These are phyloP conservation scores for Corythornis madagascariensis DNA, from an alignment of 2,113 vertebrate species.

Conservation along the genomic window DNA sequence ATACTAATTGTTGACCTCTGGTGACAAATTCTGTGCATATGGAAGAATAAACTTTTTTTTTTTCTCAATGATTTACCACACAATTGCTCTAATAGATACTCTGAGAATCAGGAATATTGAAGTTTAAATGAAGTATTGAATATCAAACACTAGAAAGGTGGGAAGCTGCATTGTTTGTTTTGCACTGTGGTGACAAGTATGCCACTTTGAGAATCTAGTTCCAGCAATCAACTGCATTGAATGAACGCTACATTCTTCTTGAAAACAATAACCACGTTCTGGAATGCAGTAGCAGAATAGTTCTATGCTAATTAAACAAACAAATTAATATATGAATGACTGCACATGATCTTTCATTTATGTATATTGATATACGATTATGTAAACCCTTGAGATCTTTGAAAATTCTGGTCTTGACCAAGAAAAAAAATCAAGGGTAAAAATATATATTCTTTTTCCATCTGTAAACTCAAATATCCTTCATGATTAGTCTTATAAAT, in stretches of 20 bases:
- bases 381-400: neutral
- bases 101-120: neutral
- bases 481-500: neutral
- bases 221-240: slow-evolving; percentile 1
- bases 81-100: neutral
- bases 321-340: neutral
- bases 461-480: neutral
- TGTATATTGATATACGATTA: neutral
- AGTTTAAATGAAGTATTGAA: neutral
- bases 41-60: neutral
- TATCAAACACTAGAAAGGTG: neutral
- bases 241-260: slow-evolving; percentile 33
- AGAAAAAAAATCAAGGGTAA: slow-evolving; percentile 4
- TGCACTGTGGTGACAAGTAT: neutral
- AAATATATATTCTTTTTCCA: neutral
- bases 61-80: neutral
- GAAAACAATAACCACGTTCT: slow-evolving; percentile 16
- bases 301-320: slow-evolving; percentile 23
- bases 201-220: slow-evolving; percentile 15
- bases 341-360: neutral
- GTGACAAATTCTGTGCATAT: neutral
- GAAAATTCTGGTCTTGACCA: neutral
- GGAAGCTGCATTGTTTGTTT: neutral
- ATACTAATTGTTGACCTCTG: slow-evolving; percentile 18
- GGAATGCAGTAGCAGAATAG: neutral